Conservation (phyloP, 2,888 invertebrate species). For the Gonocerus acuteangulatus region DNA sequence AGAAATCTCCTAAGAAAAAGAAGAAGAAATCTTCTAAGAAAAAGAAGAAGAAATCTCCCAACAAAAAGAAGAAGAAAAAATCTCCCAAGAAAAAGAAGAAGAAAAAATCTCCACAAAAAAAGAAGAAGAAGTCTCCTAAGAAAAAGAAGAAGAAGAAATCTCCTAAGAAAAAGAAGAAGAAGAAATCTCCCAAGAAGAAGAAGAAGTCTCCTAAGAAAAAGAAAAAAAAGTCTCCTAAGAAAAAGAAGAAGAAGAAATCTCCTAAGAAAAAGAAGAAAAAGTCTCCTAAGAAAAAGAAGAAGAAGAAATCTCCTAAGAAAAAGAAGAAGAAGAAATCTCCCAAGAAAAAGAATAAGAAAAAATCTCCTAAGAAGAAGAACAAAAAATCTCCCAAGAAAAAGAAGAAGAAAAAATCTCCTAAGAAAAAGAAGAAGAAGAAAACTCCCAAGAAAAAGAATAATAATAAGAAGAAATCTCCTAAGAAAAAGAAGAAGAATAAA, state of each 20-base stretch:
- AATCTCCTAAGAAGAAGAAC: neutral
- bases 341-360: neutral
- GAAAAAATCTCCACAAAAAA: too few relatives aligned
- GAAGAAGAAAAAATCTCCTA: neutral
- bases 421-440: neutral
- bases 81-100: too few relatives aligned
- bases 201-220: too few relatives aligned
- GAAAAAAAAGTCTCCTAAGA: neutral
- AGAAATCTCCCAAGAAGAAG: too few relatives aligned
- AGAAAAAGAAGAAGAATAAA: too few relatives aligned
- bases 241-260: neutral
- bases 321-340: neutral
- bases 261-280: neutral
- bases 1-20: too few relatives aligned
- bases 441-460: neutral
- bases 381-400: neutral
- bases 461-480: neutral
- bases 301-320: neutral
- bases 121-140: too few relatives aligned
- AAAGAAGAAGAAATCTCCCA: too few relatives aligned
- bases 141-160: too few relatives aligned
- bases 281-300: neutral
- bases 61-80: too few relatives aligned
- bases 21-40: too few relatives aligned
- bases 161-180: too few relatives aligned